Percentiles rank a stretch among this genome's conserved stretches.
phyloP scores from a whole-genome alignment of 2,888 invertebrate genomes.

The Drosophila mimica region DNA sequence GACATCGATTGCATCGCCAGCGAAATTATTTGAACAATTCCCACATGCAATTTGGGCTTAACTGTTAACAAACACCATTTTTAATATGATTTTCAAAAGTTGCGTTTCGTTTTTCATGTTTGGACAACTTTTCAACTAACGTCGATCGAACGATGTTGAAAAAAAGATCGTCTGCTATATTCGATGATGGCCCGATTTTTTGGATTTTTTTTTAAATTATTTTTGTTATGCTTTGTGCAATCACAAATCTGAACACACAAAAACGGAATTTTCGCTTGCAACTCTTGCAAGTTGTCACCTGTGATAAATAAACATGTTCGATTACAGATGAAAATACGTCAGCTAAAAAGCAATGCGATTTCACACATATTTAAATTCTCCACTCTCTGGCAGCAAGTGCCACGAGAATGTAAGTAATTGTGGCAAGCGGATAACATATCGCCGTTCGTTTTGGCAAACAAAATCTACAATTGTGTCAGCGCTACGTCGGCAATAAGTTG shows the following conservation, averaged over 20 bases:
- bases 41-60: slow-evolving; percentile 62
- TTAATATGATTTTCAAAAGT: slow-evolving; percentile 64
- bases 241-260: neutral
- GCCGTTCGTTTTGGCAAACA: neutral
- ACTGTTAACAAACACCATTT: slow-evolving; percentile 67
- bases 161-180: neutral
- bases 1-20: slow-evolving; percentile 69
- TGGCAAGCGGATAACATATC: neutral
- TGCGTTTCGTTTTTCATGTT: slow-evolving; percentile 46
- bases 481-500: neutral
- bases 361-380: neutral
- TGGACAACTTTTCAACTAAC: slow-evolving; percentile 20
- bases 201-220: neutral
- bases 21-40: slow-evolving; percentile 71
- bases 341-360: neutral
- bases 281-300: neutral
- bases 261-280: slow-evolving; percentile 3
- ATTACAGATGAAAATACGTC: slow-evolving; percentile 13
- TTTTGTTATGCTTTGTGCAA: slow-evolving; percentile 8
- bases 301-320: slow-evolving; percentile 1
- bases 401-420: slow-evolving; percentile 3
- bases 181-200: slow-evolving; percentile 3
- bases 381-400: neutral
- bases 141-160: neutral
- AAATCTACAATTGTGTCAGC: slow-evolving; percentile 8